phyloP scores from a whole-genome alignment of 2,797 vertebrate genomes.

The Trachops cirrhosus region DNA sequence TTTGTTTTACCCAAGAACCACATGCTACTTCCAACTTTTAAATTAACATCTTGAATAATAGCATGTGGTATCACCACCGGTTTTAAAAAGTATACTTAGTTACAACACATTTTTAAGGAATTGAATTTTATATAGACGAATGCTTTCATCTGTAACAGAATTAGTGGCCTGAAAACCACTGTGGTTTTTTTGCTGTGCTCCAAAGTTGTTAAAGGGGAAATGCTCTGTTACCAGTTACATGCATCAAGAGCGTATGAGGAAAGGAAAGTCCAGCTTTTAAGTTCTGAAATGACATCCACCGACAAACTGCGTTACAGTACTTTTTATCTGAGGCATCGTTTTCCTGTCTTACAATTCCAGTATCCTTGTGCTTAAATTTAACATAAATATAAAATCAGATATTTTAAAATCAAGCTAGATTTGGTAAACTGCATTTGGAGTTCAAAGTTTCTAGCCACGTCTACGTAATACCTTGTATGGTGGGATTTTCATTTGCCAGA shows the following conservation, averaged over 20 bases:
- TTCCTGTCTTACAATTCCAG: background rate
- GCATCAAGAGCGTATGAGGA: background rate
- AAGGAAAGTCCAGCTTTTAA: background rate
- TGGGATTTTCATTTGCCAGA: background rate
- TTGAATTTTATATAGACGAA: constrained; percentile 53
- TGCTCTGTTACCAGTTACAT: constrained; percentile 7
- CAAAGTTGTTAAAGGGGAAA: constrained; percentile 33
- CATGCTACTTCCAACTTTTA: constrained; percentile 57
- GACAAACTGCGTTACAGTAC: background rate
- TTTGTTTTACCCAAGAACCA: constrained; percentile 59
- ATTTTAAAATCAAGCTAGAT: background rate
- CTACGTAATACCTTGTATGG: background rate
- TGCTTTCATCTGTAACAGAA: constrained; percentile 63
- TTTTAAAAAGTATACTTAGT: constrained; percentile 36
- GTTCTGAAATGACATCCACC: constrained; percentile 33
- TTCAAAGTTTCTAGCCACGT: background rate
- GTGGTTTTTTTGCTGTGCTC: constrained; percentile 9
- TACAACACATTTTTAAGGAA: constrained; percentile 55
- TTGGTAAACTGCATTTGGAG: constrained; percentile 18
- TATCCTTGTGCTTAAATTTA: background rate
- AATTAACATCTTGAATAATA: constrained; percentile 54
- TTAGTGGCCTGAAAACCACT: constrained; percentile 38
- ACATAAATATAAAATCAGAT: constrained; percentile 11
- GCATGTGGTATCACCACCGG: constrained; percentile 14
- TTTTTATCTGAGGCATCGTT: constrained; percentile 32